Evolutionary conservation across 2,113 vertebrate genomes (phyloP), one percentile per base, ranked within the genome.

Genomic region (Panthera uncia): DNA sequence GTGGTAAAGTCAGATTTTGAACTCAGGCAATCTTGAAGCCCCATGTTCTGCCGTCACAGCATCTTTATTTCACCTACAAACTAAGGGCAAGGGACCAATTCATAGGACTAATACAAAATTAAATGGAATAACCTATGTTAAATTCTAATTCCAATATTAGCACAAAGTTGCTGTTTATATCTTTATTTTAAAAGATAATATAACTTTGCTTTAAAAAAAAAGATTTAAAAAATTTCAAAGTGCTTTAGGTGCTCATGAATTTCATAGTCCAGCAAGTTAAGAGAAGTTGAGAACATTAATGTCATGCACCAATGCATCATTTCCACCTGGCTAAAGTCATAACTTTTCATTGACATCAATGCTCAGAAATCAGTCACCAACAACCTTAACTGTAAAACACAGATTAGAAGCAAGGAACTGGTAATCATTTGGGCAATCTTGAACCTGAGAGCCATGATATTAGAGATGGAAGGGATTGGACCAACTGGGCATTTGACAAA

Each of bases 241-340:
- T 88, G 41, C 57, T 97, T 96, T 66, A 71, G 63, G 50, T 95
- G 50, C 13, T 92, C 45, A 76, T 66, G 84, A 91, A 91, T 92
- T 92, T 85, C 63, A 92, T n/a, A 88, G 74, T 91, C 19, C 57
- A 81, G 29, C 92, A 88, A 81, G 33, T 88, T 81, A 92, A 95
- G 48, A 97, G 80, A 90, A 85, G 81, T 63, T 90, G 84, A 94
- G 36, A 97, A 83, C 91, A 95, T 94, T 97, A 96, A 95, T 85
- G 50, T 87, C 74, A 94, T 57, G 69, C 48, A 84, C 65, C 65
- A 95, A 48, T 84, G 55, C 93, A 71, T 92, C 91, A 66, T 92
- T 85, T 95, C 84, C 27, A 92, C n/a, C 66, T 86, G 66, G 80
- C 31, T 91, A 57, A 92, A 88, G 68, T 90, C 93, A 38, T 94